These are phyloP conservation scores for Zygothrica quintamaculata DNA, from an alignment of 2,888 invertebrate species.

Conservation along the genomic window DNA sequence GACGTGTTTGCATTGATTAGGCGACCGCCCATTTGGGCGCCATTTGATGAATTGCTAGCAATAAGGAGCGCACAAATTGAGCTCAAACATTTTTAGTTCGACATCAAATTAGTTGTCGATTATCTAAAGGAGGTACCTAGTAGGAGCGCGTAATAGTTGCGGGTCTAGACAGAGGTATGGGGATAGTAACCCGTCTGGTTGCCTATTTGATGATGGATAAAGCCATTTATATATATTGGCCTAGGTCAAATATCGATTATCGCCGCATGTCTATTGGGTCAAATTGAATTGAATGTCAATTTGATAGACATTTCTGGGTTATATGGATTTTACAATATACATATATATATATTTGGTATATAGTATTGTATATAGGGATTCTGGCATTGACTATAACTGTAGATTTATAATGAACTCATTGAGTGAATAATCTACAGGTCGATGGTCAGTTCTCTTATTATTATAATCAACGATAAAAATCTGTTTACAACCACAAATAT, in stretches of 20 bases:
- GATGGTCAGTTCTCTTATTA: slow-evolving; percentile 41
- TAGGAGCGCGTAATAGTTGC: background rate
- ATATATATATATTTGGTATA: slow-evolving; percentile 5
- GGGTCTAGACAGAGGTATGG: background rate
- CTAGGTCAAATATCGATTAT: slow-evolving; percentile 81
- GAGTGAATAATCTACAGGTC: slow-evolving; percentile 43
- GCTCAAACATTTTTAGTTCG: slow-evolving; percentile 57
- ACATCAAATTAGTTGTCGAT: slow-evolving; percentile 77
- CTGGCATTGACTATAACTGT: too few species aligned
- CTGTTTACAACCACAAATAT: slow-evolving; percentile 43
- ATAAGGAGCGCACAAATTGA: slow-evolving; percentile 37
- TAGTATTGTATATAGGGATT: background rate
- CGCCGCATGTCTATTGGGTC: slow-evolving; percentile 61
- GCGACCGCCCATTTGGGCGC: slow-evolving; percentile 29
- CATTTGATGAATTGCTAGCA: slow-evolving; percentile 44
- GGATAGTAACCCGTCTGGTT: background rate
- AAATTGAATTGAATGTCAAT: slow-evolving; percentile 76
- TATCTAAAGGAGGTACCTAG: slow-evolving; percentile 40
- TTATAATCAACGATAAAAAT: slow-evolving; percentile 49
- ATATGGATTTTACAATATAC: slow-evolving; percentile 2
- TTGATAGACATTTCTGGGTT: slow-evolving; percentile 69
- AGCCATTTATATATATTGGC: slow-evolving; percentile 70
- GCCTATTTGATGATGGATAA: slow-evolving; percentile 29
- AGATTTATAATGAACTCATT: slow-evolving; percentile 1
- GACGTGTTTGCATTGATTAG: slow-evolving; percentile 74